Base-by-base conservation (phyloP, 2,888 invertebrate species). In the Plutella xylostella region DNA sequence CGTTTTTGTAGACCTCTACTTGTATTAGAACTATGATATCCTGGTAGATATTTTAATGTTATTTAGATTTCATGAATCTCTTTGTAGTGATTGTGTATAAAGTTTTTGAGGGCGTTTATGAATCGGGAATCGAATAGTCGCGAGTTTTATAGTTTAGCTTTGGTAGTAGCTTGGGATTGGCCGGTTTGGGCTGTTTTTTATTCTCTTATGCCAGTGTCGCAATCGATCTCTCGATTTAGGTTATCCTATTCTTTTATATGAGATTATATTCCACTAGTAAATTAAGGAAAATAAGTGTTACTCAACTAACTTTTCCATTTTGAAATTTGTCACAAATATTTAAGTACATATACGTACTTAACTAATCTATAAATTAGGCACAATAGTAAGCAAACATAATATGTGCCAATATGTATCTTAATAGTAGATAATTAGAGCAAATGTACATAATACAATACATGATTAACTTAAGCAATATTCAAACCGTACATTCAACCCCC, bases 211-310 rank as follows among this genome's bases (percentile, higher is more conserved):
- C 54, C 54, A 52, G 54, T 54, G 52, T 48, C 61, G 63, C 64
- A 60, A 72, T 76, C 70, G 80, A 80, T 83, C 80, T 80, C 79
- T 77, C 71, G 70, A 12, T 30, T 21, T 42, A 42, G 42, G 30
- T 17, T 18, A 31, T 31, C 42, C 42, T 42, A 68, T 66, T 66
- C 62, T 60, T 65, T 63, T 68, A 62, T 68, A 68, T 72, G 79
- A 78, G 78, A 79, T 78, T 78, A 39, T 47, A 83, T 82, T 83
- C 82, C 82, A 83, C 77, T 83, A 83, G 80, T 68, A 68, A 74
- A 68, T 67, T 80, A 83, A 77, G 80, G 56, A 63, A 60, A 19
- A 42, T 14, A 33, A 11, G 17, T 14, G 15, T 4, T 12, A n/a
- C 17, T 12, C 14, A 39, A 17, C 4, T 39, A 39, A 39, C 25